Evolutionary conservation across 2,797 vertebrate species (phyloP).

Genomic region (Eidolon dupreanum): DNA sequence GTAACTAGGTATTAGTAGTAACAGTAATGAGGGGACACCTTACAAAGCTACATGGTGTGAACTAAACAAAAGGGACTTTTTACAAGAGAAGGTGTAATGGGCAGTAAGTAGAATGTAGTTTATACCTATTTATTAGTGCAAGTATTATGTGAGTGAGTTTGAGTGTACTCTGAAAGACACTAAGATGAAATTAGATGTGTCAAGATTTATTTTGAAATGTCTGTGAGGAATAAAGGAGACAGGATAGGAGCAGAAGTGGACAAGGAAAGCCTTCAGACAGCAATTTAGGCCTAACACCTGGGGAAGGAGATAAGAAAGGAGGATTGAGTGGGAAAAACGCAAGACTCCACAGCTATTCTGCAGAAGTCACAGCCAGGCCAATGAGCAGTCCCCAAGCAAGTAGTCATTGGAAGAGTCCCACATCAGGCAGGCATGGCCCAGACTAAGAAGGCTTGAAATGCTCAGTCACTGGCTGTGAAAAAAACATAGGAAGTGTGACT

Average conservation of each 20-base stretch:
- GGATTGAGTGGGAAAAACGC: not conserved
- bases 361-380: too few relatives aligned
- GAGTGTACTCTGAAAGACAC: not conserved
- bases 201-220: not conserved
- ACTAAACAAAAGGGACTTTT: not conserved
- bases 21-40: not conserved
- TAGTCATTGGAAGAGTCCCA: not conserved
- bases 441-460: not conserved
- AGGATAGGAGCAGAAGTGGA: not conserved
- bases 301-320: not conserved
- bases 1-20: not conserved
- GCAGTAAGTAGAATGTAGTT: not conserved
- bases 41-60: not conserved
- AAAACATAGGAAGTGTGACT: not conserved
- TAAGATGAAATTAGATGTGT: not conserved
- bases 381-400: not conserved
- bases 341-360: not conserved
- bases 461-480: not conserved
- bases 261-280: not conserved
- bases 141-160: not conserved
- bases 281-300: not conserved
- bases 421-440: not conserved
- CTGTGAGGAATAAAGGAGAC: not conserved
- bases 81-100: accelerated
- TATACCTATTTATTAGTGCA: not conserved